Conservation (phyloP, 2,888 invertebrate genomes). For the Drepanosiphum platanoidis region DNA sequence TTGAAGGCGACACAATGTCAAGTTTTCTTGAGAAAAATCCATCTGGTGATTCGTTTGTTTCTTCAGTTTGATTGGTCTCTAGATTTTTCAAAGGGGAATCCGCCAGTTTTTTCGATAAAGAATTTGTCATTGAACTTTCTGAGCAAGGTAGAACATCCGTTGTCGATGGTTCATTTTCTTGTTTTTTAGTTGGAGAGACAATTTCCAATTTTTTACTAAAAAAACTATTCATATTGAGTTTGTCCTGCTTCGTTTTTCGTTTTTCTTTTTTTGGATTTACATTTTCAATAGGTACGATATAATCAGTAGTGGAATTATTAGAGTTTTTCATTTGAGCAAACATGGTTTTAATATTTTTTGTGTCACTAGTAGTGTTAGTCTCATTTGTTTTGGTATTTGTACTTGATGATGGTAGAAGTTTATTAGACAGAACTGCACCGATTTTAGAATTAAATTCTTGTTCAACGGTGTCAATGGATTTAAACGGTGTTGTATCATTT, state of each 20-base stretch:
- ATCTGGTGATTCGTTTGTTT: not conserved
- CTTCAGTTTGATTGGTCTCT: not conserved
- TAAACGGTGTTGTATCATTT: not conserved
- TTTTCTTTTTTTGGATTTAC: not conserved
- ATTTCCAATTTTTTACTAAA: constrained; percentile 35
- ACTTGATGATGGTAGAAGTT: not conserved
- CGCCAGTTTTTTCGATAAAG: not conserved
- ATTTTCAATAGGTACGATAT: not conserved
- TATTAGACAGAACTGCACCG: not conserved
- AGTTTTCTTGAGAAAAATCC: constrained; percentile 59
- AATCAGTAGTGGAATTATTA: not conserved
- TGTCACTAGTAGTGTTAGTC: not conserved
- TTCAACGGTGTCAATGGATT: not conserved
- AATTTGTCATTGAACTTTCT: not conserved
- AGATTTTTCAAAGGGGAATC: constrained; percentile 23
- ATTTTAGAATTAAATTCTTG: not conserved
- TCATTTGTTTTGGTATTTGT: not conserved
- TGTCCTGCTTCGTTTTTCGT: not conserved
- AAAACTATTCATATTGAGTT: constrained; percentile 28
- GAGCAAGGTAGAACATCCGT: not conserved
- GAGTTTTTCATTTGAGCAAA: constrained; percentile 19
- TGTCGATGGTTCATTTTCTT: not conserved
- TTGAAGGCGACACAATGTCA: constrained; percentile 2
- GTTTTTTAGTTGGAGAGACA: constrained; percentile 26
- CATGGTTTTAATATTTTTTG: constrained; percentile 34